These are phyloP conservation scores for Nudaria mundana DNA, from an alignment of 2,888 invertebrate species.

Conservation along the genomic window DNA sequence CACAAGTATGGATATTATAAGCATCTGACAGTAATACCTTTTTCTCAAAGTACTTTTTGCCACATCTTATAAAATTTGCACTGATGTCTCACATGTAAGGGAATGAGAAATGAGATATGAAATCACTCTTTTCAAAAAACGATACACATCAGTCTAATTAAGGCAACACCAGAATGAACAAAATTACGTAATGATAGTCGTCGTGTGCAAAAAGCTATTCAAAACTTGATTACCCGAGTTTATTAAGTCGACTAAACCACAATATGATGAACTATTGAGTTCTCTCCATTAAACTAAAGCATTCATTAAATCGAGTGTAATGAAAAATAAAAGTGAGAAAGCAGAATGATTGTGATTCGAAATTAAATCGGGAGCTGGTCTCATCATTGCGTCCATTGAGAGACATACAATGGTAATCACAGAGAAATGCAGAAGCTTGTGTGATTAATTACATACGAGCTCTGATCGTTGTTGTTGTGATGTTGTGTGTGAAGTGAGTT, in stretches of 20 bases:
- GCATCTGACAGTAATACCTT: slow-evolving; percentile 26
- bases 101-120: slow-evolving; percentile 47
- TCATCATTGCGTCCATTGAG: slow-evolving; percentile 51
- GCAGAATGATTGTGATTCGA: slow-evolving; percentile 49
- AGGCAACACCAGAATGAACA: slow-evolving; percentile 27
- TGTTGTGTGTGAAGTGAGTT: slow-evolving; percentile 11
- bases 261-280: slow-evolving; percentile 37
- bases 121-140: slow-evolving; percentile 30
- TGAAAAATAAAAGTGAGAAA: slow-evolving; percentile 50
- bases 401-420: slow-evolving; percentile 61
- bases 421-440: slow-evolving; percentile 52
- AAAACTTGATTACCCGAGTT: slow-evolving; percentile 32
- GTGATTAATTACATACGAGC: slow-evolving; percentile 58
- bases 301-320: slow-evolving; percentile 54
- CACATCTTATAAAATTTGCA: slow-evolving; percentile 58
- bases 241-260: slow-evolving; percentile 27
- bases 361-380: slow-evolving; percentile 59
- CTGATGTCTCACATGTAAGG: slow-evolving; percentile 46
- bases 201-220: slow-evolving; percentile 32
- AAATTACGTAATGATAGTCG: slow-evolving; percentile 32
- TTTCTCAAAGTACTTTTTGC: slow-evolving; percentile 46
- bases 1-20: slow-evolving; percentile 27
- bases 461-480: slow-evolving; percentile 18
- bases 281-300: slow-evolving; percentile 48
- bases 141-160: slow-evolving; percentile 31